Conservation (phyloP, 2,797 vertebrate genomes). For the Coregonus suidteri region DNA sequence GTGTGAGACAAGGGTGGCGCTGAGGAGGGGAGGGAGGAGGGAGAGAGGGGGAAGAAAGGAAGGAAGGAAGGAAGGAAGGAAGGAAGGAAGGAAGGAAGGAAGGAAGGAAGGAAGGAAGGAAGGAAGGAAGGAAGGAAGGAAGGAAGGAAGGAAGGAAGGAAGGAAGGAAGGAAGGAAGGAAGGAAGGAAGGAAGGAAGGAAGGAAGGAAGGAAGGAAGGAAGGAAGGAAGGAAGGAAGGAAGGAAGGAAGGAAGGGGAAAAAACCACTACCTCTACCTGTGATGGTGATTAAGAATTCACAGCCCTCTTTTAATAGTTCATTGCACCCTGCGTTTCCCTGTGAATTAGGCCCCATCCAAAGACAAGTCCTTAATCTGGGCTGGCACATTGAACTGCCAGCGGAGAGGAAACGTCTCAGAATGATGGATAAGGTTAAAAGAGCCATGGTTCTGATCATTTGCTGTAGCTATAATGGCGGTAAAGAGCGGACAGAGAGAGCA, state of each 20-base stretch:
- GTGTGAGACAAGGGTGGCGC: neutral
- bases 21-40: neutral
- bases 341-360: constrained; percentile 80
- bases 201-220: neutral
- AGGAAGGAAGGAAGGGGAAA: neutral
- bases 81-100: neutral
- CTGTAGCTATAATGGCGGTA: constrained; percentile 53
- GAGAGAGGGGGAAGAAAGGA: neutral
- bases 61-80: neutral
- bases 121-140: neutral
- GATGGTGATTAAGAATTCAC: constrained; percentile 78
- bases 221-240: neutral
- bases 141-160: neutral
- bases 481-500: constrained; percentile 22
- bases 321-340: constrained; percentile 69
- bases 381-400: constrained; percentile 83
- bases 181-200: neutral
- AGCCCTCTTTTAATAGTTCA: constrained; percentile 77
- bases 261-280: constrained; percentile 20
- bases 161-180: neutral
- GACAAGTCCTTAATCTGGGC: constrained; percentile 80
- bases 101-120: neutral
- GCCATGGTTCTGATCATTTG: constrained; percentile 83
- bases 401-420: constrained; percentile 80
- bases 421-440: constrained; percentile 89